A percentile compares a stretch with the other conserved stretches of the same genome.
These are phyloP conservation scores for Xestia c-nigrum DNA, from an alignment of 2,888 invertebrate species.

Conservation along the genomic window DNA sequence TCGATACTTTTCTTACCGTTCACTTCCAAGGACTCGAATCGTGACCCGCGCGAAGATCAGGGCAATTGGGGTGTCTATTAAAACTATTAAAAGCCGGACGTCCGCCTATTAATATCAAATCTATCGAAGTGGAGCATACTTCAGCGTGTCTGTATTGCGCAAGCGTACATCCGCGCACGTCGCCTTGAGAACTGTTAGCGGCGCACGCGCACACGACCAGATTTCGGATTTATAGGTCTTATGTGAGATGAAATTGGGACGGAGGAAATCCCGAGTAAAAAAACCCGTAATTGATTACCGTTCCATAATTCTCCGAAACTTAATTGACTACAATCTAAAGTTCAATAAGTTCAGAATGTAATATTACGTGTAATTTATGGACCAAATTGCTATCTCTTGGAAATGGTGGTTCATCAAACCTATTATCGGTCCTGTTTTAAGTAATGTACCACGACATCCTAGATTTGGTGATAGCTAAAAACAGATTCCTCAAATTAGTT, in stretches of 20 bases:
- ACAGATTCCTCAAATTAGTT: neutral
- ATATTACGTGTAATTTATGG: neutral
- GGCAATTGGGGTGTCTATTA: constrained; percentile 47
- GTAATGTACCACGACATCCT: neutral
- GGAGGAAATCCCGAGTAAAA: neutral
- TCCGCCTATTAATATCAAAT: constrained; percentile 65
- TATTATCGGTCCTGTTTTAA: neutral
- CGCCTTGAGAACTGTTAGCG: constrained; percentile 73
- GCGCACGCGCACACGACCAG: constrained; percentile 43
- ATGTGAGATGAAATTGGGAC: constrained; percentile 32
- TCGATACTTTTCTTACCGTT: constrained; percentile 28
- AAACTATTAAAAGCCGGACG: constrained; percentile 59
- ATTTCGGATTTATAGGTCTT: constrained; percentile 53
- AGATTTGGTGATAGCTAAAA: neutral
- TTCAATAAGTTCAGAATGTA: neutral
- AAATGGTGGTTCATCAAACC: neutral
- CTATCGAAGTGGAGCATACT: constrained; percentile 66
- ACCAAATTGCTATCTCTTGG: neutral
- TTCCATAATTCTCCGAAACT: neutral
- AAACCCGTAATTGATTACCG: constrained; percentile 1
- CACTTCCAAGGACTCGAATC: constrained; percentile 41
- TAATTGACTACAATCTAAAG: neutral
- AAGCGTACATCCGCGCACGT: constrained; percentile 69
- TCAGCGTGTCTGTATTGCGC: constrained; percentile 60
- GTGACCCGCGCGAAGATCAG: constrained; percentile 55